phyloP scores from a whole-genome alignment of 2,888 invertebrate genomes.

The Willowsia nigromaculata region DNA sequence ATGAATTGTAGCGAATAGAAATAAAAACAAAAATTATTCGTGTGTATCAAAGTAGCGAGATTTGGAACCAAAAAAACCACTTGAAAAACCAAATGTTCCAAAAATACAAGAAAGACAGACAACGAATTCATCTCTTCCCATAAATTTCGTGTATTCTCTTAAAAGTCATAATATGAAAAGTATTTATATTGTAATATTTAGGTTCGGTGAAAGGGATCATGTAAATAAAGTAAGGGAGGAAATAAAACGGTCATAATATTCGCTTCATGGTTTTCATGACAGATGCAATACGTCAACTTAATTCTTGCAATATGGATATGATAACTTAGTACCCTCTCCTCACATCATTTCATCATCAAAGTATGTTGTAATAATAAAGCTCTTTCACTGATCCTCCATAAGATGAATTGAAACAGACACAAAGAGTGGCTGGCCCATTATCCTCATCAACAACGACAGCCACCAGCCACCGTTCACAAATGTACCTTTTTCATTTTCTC shows the following conservation, averaged over 20 bases:
- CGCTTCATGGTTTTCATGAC: constrained; percentile 16
- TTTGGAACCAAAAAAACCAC: neutral
- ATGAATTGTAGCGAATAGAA: neutral
- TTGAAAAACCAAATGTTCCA: neutral
- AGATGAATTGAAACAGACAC: constrained; percentile 42
- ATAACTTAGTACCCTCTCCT: neutral
- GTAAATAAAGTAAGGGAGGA: constrained; percentile 8
- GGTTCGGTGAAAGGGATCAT: constrained; percentile 14
- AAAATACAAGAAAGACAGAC: neutral
- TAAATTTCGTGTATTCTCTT: neutral
- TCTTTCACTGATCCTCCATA: constrained; percentile 53
- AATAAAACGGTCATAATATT: constrained; percentile 52
- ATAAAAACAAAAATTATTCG: no score
- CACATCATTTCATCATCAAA: constrained; percentile 1
- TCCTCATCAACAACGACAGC: neutral
- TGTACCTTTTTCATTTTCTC: constrained; percentile 24
- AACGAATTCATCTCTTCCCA: neutral
- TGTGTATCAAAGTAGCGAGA: neutral
- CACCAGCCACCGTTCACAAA: constrained; percentile 17
- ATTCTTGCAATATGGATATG: neutral
- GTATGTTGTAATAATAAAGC: constrained; percentile 22
- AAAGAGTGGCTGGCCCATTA: neutral
- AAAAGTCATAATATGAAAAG: neutral
- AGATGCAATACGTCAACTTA: constrained; percentile 61
- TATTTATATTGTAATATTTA: neutral